Conservation (phyloP, 2,113 vertebrate species). For the Elgaria multicarinata region DNA sequence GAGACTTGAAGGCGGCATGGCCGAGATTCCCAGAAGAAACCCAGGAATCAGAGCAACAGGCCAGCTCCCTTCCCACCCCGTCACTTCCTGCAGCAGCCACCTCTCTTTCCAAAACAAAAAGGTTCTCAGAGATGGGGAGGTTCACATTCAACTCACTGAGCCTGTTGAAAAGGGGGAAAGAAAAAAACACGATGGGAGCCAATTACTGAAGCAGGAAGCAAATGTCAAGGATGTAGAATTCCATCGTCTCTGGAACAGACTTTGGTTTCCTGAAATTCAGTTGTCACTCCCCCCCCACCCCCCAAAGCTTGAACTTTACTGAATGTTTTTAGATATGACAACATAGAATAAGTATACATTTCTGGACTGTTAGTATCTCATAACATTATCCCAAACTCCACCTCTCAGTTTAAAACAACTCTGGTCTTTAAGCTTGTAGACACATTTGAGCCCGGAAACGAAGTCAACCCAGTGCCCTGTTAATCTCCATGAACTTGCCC, state of each 20-base stretch:
- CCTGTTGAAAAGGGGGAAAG: slow-evolving; percentile 53
- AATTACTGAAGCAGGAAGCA: not conserved
- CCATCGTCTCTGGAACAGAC: not conserved
- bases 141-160: slow-evolving; percentile 79
- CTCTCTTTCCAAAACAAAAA: slow-evolving; percentile 62
- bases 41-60: slow-evolving; percentile 30
- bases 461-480: not conserved
- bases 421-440: not conserved
- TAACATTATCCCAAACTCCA: no score
- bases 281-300: no score
- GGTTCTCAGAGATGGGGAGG: slow-evolving; percentile 75
- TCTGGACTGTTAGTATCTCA: not conserved
- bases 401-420: not conserved
- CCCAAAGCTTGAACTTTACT: not conserved
- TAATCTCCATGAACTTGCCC: not conserved
- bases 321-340: not conserved
- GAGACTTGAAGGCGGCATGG: slow-evolving; percentile 30
- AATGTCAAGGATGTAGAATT: not conserved
- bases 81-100: slow-evolving; percentile 37
- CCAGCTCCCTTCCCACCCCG: slow-evolving; percentile 15
- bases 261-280: not conserved
- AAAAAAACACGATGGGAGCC: not conserved
- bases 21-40: slow-evolving; percentile 15
- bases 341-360: not conserved
- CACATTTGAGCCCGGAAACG: not conserved